Conservation (phyloP, 2,113 vertebrate species). For the Sphyrna mokarran region DNA sequence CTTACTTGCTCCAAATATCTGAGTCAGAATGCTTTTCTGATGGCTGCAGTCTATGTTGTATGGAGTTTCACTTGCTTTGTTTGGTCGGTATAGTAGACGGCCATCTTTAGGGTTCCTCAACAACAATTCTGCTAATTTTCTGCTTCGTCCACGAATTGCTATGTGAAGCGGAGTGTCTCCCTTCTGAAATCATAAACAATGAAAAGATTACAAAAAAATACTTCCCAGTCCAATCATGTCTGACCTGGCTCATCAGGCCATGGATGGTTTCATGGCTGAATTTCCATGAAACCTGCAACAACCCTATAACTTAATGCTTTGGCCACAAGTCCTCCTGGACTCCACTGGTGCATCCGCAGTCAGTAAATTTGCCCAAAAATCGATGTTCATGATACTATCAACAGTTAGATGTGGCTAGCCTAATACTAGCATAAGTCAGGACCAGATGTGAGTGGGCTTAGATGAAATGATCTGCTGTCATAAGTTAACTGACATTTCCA, state of each 20-base stretch:
- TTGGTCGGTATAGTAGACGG: slow-evolving; percentile 87
- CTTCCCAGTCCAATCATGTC: neutral
- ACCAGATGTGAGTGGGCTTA: too few species aligned
- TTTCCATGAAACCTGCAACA: neutral
- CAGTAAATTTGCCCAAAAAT: neutral
- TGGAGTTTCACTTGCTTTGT: slow-evolving; percentile 92
- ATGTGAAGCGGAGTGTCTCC: slow-evolving; percentile 94
- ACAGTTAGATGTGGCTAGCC: neutral
- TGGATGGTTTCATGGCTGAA: neutral
- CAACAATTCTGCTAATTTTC: slow-evolving; percentile 89
- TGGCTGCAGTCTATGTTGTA: slow-evolving; percentile 98
- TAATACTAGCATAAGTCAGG: neutral
- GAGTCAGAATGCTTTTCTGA: slow-evolving; percentile 97
- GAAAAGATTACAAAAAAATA: neutral
- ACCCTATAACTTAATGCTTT: neutral
- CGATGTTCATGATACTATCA: neutral
- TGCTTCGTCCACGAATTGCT: slow-evolving; percentile 87
- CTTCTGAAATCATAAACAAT: slow-evolving; percentile 62
- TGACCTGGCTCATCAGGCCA: neutral
- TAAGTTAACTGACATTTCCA: neutral
- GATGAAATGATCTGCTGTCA: neutral
- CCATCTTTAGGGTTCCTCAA: slow-evolving; percentile 95
- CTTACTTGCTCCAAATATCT: slow-evolving; percentile 97
- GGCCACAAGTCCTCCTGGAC: neutral
- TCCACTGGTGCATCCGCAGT: neutral